Conservation (phyloP, 2,888 invertebrate species). For the Clistopyga incitator region DNA sequence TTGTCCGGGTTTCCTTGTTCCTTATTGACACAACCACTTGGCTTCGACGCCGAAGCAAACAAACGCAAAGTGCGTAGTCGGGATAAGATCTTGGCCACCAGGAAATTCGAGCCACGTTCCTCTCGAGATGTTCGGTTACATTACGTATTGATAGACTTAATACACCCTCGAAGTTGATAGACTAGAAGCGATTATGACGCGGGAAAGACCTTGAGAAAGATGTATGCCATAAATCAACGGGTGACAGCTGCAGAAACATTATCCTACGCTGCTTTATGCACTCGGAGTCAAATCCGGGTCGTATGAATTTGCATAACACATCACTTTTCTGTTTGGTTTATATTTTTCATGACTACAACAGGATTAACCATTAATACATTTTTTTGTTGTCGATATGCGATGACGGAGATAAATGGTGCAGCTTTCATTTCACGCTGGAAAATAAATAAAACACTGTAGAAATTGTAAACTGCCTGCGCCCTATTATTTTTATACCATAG, state of each 20-base stretch:
- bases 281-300: neutral
- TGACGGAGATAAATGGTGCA: too few relatives aligned
- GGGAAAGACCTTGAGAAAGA: constrained; percentile 30
- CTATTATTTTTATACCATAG: too few relatives aligned
- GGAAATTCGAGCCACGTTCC: neutral
- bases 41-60: constrained; percentile 56
- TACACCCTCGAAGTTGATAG: neutral
- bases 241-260: constrained; percentile 34
- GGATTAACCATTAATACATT: neutral
- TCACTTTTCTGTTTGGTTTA: neutral
- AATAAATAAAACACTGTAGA: too few relatives aligned
- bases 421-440: too few relatives aligned
- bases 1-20: constrained; percentile 63
- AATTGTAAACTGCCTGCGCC: too few relatives aligned
- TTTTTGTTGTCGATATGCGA: neutral
- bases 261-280: constrained; percentile 23
- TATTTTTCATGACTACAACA: neutral
- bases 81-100: neutral
- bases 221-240: constrained; percentile 41
- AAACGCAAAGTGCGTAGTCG: constrained; percentile 41
- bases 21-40: constrained; percentile 71
- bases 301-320: neutral
- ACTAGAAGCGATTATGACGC: neutral
- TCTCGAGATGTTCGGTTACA: neutral
- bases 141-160: constrained; percentile 8